Evolutionary conservation across 1,140 invertebrate species (phyloP).

Genomic region (Archegozetes longisetosus): DNA sequence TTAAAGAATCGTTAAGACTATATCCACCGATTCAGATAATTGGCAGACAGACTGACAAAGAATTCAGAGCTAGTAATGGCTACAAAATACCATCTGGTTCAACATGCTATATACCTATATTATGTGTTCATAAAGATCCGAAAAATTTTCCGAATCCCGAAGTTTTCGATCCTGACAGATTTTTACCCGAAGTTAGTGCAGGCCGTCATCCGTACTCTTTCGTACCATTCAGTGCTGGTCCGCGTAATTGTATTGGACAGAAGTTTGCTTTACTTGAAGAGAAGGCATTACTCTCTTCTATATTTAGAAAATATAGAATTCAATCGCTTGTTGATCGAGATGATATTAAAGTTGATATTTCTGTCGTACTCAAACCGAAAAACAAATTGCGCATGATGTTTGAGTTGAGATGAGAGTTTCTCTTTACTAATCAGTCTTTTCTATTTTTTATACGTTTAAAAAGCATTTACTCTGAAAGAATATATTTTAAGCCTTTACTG

Average conservation of each 20-base stretch:
- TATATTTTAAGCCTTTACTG: too few species aligned
- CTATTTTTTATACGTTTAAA: too few species aligned
- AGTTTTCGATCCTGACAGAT: slow-evolving; percentile 56
- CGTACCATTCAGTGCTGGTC: slow-evolving; percentile 30
- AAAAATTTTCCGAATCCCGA: slow-evolving; percentile 49
- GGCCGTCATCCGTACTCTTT: slow-evolving; percentile 31
- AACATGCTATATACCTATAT: background rate
- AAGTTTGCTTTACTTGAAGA: slow-evolving; percentile 41
- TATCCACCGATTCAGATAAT: slow-evolving; percentile 43
- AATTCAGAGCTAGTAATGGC: slow-evolving; percentile 19
- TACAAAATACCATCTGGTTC: background rate
- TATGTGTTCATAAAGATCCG: slow-evolving; percentile 46
- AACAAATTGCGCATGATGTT: background rate
- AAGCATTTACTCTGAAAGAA: too few species aligned
- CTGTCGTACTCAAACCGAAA: background rate
- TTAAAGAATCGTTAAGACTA: slow-evolving; percentile 47
- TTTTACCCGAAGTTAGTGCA: slow-evolving; percentile 36
- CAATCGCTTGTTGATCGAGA: slow-evolving; percentile 25
- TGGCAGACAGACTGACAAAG: slow-evolving; percentile 34
- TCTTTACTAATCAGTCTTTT: too few species aligned
- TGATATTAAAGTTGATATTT: background rate
- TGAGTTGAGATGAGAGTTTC: background rate
- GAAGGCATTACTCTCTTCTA: slow-evolving; percentile 35
- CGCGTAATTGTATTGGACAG: slow-evolving; percentile 31
- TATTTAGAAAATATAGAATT: slow-evolving; percentile 30